phyloP scores from a whole-genome alignment of 2,888 invertebrate genomes.

The Isoperla grammatica region DNA sequence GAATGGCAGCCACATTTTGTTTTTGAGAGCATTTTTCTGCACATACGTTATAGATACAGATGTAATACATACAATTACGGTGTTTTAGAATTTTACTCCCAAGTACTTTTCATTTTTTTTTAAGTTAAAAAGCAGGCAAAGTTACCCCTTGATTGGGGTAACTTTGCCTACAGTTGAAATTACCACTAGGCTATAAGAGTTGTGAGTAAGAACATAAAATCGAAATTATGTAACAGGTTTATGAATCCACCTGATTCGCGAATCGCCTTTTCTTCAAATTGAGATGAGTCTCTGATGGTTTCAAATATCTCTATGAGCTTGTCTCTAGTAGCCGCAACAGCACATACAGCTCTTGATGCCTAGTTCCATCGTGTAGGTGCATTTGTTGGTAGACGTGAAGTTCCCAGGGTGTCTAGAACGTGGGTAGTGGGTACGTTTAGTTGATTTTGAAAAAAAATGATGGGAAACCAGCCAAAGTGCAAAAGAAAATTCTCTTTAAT shows the following conservation, averaged over 20 bases:
- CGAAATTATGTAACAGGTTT: not conserved
- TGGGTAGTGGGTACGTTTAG: slow-evolving; percentile 3
- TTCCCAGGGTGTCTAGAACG: too few species aligned
- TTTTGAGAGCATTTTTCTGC: too few species aligned
- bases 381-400: slow-evolving; percentile 5
- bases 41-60: too few species aligned
- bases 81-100: too few species aligned
- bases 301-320: not conserved
- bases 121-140: too few species aligned
- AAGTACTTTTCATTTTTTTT: too few species aligned
- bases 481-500: slow-evolving; percentile 31
- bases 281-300: not conserved
- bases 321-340: not conserved
- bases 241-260: not conserved
- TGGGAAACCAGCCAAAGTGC: slow-evolving; percentile 23
- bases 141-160: too few species aligned
- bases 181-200: too few species aligned
- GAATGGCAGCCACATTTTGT: too few species aligned
- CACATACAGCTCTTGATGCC: not conserved
- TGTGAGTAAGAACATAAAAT: not conserved
- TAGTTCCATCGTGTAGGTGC: slow-evolving; percentile 19
- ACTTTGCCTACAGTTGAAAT: too few species aligned
- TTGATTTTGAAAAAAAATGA: slow-evolving; percentile 18
- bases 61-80: too few species aligned
- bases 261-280: too few species aligned